Conservation (phyloP, 2,797 vertebrate genomes). For the Sebastes iracundus region DNA sequence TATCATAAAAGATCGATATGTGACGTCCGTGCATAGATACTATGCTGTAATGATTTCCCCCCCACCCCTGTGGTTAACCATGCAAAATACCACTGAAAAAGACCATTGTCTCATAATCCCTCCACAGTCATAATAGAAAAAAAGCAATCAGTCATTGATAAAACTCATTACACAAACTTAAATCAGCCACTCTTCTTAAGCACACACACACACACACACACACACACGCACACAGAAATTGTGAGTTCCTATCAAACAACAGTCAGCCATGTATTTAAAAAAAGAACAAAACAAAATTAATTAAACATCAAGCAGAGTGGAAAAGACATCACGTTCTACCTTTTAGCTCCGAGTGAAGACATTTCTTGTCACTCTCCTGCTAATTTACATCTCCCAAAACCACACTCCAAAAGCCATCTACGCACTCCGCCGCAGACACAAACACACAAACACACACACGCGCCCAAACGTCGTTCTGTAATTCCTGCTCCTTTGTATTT, state of each 20-base stretch:
- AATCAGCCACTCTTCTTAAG: not conserved
- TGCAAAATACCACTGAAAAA: not conserved
- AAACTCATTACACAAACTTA: not conserved
- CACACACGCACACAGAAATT: not conserved
- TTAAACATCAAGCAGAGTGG: conserved; percentile 37
- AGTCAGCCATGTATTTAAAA: not conserved
- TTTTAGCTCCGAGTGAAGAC: conserved; percentile 25
- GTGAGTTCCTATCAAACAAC: conserved; percentile 18
- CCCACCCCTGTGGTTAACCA: not conserved
- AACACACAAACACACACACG: not conserved
- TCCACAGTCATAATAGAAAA: not conserved
- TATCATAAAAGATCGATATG: too few relatives aligned
- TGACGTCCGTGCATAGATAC: too few relatives aligned
- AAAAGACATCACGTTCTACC: conserved; percentile 25
- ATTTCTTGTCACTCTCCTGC: conserved; percentile 24
- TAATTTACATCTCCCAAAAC: conserved; percentile 21
- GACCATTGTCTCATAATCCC: not conserved
- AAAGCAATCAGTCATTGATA: not conserved
- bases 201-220: not conserved
- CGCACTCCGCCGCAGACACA: not conserved
- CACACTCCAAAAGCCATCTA: too few relatives aligned
- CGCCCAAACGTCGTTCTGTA: conserved; percentile 1
- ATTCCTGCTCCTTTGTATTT: conserved; percentile 43
- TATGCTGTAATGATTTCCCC: not conserved
- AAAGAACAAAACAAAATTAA: conserved; percentile 32